Percentiles rank a stretch among this genome's conserved stretches.
phyloP scores from a whole-genome alignment of 2,113 vertebrate genomes.

The Periophthalmus modestus region DNA sequence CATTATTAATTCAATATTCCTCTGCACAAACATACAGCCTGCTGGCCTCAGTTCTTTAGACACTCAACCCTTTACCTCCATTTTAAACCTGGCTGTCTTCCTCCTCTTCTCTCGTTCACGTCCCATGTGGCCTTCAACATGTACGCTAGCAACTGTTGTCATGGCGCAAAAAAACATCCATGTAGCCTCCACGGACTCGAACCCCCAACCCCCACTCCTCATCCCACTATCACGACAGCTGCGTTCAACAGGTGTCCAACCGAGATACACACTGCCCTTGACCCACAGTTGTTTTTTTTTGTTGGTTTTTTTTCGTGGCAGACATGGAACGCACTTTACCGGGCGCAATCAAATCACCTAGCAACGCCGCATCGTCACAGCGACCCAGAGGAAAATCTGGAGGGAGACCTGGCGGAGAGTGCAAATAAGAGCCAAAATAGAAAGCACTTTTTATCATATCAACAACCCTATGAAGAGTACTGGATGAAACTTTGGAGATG shows the following conservation, averaged over 20 bases:
- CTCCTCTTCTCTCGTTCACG: not conserved
- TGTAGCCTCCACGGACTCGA: not conserved
- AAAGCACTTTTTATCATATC: not conserved
- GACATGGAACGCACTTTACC: not conserved
- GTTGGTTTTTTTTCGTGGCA: not conserved
- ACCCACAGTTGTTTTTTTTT: not conserved
- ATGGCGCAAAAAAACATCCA: slow-evolving; percentile 1
- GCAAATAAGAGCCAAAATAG: not conserved
- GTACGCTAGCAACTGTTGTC: not conserved
- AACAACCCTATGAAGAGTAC: not conserved
- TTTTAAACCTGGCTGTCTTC: not conserved
- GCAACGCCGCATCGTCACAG: not conserved
- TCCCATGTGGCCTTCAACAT: not conserved
- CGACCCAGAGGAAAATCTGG: not conserved
- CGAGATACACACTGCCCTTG: slow-evolving; percentile 6
- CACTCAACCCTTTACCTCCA: not conserved
- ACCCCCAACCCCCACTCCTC: not conserved
- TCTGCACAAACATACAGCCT: not conserved
- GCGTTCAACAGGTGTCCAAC: slow-evolving; percentile 2
- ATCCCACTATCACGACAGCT: not conserved
- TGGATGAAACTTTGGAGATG: not conserved
- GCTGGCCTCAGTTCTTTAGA: not conserved
- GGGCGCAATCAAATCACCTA: not conserved
- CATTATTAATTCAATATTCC: not conserved
- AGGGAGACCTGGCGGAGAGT: not conserved